These are phyloP conservation scores for Ia io DNA, from an alignment of 2,113 vertebrate genomes.

Conservation along the genomic window DNA sequence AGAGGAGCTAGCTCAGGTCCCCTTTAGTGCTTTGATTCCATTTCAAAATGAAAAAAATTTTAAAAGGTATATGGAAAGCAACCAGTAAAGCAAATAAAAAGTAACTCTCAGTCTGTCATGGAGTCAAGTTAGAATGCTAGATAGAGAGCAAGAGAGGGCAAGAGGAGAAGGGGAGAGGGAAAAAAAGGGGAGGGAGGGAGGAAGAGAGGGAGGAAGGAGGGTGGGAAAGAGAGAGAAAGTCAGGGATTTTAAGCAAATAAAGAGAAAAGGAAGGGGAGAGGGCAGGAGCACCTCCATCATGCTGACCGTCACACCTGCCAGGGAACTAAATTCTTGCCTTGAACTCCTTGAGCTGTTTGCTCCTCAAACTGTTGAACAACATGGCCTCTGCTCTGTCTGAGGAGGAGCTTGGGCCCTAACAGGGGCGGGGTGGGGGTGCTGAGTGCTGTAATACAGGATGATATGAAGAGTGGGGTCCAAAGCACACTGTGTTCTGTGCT, in stretches of 20 bases:
- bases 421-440: no score
- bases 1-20: neutral
- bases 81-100: neutral
- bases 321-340: neutral
- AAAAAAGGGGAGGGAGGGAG: neutral
- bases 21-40: neutral
- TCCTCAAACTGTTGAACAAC: neutral
- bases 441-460: neutral
- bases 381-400: neutral
- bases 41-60: neutral
- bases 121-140: neutral
- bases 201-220: neutral
- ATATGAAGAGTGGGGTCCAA: neutral
- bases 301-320: neutral
- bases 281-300: neutral
- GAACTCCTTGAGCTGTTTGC: neutral
- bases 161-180: neutral
- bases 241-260: neutral
- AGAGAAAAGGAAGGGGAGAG: neutral
- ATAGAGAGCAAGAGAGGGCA: neutral
- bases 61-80: neutral
- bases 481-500: neutral
- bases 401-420: no score
- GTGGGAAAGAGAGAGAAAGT: neutral
- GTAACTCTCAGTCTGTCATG: neutral